Percentiles rank a stretch among this genome's conserved stretches.
Evolutionary conservation across 2,113 vertebrate genomes (phyloP).

Genomic region (Clupea harengus): DNA sequence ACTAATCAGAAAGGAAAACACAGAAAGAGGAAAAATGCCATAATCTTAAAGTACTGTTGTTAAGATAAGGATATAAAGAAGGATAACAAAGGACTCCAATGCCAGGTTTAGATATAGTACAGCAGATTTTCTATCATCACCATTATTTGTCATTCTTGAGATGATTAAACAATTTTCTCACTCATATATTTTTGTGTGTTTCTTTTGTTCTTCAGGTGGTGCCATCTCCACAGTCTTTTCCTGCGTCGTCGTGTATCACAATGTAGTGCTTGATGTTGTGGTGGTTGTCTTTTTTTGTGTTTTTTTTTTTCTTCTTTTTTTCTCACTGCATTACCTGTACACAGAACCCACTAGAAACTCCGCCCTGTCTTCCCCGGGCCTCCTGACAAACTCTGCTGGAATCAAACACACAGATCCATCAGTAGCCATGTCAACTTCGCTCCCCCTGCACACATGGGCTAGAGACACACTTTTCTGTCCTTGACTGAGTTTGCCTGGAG

Average conservation of each 20-base stretch:
- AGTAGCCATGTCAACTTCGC: neutral
- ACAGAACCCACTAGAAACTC: slow-evolving; percentile 85
- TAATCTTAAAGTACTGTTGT: slow-evolving; percentile 17
- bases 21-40: slow-evolving; percentile 26
- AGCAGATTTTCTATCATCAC: slow-evolving; percentile 68
- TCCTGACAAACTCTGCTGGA: slow-evolving; percentile 86
- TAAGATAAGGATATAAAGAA: slow-evolving; percentile 55
- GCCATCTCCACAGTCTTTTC: slow-evolving; percentile 71
- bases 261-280: slow-evolving; percentile 78
- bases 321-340: slow-evolving; percentile 73
- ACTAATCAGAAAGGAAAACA: slow-evolving; percentile 52
- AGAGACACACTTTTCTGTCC: neutral
- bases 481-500: neutral
- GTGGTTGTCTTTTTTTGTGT: slow-evolving; percentile 50
- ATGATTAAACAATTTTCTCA: slow-evolving; percentile 73
- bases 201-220: slow-evolving; percentile 57
- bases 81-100: slow-evolving; percentile 59
- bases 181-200: slow-evolving; percentile 21
- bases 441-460: neutral
- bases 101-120: slow-evolving; percentile 82
- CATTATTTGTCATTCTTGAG: slow-evolving; percentile 60
- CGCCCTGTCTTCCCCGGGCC: slow-evolving; percentile 86
- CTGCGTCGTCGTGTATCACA: slow-evolving; percentile 45
- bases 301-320: neutral
- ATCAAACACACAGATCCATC: slow-evolving; percentile 43